Evolutionary conservation across 2,797 vertebrate genomes (phyloP).

Genomic region (Tragopan temminckii): DNA sequence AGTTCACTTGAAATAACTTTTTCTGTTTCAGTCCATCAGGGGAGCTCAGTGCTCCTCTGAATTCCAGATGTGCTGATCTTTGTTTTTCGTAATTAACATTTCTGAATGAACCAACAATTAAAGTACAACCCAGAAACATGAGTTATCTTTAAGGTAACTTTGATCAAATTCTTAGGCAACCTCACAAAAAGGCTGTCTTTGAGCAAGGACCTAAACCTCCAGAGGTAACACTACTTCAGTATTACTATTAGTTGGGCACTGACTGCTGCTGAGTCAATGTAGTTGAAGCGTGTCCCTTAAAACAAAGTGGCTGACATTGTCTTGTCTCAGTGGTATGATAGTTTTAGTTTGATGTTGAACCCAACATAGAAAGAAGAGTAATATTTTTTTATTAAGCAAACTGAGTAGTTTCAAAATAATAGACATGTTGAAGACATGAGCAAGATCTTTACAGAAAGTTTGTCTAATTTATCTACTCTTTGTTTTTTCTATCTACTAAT

Average conservation of each 20-base stretch:
- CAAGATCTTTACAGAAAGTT: neutral
- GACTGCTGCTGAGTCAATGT: neutral
- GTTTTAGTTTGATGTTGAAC: neutral
- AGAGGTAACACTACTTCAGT: neutral
- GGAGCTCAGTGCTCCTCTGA: neutral
- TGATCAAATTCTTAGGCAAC: neutral
- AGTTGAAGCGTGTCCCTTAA: neutral
- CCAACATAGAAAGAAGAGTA: neutral
- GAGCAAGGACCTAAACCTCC: neutral
- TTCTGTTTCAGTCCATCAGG: neutral
- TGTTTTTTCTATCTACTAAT: neutral
- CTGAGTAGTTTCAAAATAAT: neutral
- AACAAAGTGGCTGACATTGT: neutral
- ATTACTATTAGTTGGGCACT: neutral
- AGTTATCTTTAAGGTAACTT: neutral
- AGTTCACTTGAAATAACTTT: neutral
- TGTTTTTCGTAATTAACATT: neutral
- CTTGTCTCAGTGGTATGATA: neutral
- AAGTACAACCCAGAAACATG: neutral
- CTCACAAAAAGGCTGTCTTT: neutral
- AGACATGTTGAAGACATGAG: neutral
- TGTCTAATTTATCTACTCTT: neutral
- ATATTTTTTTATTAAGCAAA: neutral
- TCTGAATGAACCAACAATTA: neutral
- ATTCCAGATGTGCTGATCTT: neutral